Conservation (phyloP, 2,797 vertebrate genomes). For the Borostomias antarcticus region DNA sequence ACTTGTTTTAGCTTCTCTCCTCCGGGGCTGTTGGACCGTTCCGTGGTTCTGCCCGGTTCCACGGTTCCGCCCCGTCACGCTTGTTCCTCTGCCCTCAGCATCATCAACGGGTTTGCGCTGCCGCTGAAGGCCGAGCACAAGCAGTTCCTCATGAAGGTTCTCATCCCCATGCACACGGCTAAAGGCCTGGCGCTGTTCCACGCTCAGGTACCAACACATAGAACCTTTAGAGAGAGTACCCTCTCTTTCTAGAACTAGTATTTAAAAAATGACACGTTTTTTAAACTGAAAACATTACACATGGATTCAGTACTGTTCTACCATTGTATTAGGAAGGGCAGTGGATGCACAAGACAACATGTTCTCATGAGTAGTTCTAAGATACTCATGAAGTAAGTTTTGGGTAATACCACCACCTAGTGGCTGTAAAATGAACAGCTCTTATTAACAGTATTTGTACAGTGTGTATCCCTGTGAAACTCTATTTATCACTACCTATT, state of each 20-base stretch:
- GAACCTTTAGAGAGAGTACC: too few species aligned
- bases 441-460: neutral
- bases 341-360: too few species aligned
- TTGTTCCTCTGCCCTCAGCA: constrained; percentile 78
- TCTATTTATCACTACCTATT: neutral
- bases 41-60: too few species aligned
- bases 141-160: constrained; percentile 98
- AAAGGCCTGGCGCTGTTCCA: constrained; percentile 95
- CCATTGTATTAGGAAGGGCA: too few species aligned
- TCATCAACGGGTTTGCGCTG: constrained; percentile 98
- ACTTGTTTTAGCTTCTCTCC: too few species aligned
- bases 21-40: too few species aligned
- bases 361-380: constrained; percentile 8
- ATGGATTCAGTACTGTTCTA: too few species aligned
- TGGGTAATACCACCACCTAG: constrained; percentile 48
- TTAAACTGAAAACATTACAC: too few species aligned
- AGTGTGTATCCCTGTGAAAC: neutral
- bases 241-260: too few species aligned
- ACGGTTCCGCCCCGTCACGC: too few species aligned
- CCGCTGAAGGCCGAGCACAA: constrained; percentile 98
- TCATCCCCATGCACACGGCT: constrained; percentile 95
- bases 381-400: neutral
- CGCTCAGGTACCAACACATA: constrained; percentile 85
- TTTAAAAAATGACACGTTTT: too few species aligned
- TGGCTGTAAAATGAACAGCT: constrained; percentile 38